Conservation (phyloP, 2,113 vertebrate genomes). For the Heterochromis multidens region DNA sequence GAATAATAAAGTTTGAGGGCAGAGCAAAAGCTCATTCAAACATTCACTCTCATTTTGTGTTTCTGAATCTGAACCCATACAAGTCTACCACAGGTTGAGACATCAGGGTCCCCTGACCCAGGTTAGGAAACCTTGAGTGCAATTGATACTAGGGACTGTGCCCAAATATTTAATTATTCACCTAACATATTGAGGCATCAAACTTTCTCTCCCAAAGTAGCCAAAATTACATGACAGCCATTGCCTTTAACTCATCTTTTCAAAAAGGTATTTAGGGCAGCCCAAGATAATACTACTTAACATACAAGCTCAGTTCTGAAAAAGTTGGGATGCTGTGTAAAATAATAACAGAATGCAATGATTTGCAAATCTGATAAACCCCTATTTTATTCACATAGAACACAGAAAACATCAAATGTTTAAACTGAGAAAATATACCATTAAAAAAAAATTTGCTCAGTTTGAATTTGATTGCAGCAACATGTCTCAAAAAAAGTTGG, state of each 20-base stretch:
- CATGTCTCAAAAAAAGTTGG: no score
- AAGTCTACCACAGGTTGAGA: no score
- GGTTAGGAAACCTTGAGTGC: no score
- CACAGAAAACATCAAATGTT: no score
- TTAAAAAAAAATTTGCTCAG: no score
- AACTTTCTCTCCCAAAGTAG: neutral
- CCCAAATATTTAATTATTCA: neutral
- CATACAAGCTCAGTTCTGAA: accelerated
- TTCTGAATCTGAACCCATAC: neutral
- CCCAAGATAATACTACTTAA: neutral
- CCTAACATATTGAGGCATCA: neutral
- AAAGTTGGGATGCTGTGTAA: neutral
- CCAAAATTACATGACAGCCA: accelerated
- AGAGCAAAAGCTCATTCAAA: neutral
- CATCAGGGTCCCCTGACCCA: no score
- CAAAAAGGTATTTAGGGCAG: neutral
- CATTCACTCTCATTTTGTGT: neutral
- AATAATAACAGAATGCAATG: no score
- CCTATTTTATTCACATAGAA: no score
- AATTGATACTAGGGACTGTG: no score
- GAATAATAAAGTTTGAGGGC: neutral
- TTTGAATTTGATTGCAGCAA: no score
- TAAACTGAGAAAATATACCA: no score
- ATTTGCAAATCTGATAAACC: no score
- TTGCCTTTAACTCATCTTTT: neutral